A percentile compares a stretch with the other conserved stretches of the same genome.
Evolutionary conservation across 2,797 vertebrate genomes (phyloP).

Genomic region (Pipistrellus nathusii): DNA sequence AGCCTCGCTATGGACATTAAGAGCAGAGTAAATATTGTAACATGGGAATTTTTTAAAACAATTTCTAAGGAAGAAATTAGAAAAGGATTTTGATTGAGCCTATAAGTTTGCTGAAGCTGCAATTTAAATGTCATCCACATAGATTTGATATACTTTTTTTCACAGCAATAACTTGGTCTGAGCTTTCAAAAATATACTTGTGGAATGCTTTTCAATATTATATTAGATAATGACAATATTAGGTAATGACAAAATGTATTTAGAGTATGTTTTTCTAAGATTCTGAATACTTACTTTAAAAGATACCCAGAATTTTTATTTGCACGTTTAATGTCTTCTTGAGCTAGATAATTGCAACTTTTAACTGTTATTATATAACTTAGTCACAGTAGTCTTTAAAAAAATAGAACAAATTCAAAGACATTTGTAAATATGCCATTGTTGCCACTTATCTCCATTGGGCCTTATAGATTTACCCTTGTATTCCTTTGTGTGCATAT

Average conservation of each 20-base stretch:
- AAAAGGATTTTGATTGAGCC: conserved; percentile 28
- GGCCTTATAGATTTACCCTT: neutral
- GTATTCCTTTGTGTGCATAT: neutral
- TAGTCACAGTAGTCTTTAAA: neutral
- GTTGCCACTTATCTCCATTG: neutral
- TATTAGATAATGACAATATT: neutral
- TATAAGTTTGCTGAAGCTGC: conserved; percentile 18
- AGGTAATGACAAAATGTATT: neutral
- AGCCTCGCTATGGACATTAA: neutral
- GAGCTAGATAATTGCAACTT: neutral
- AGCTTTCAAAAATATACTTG: neutral
- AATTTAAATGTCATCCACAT: conserved; percentile 7
- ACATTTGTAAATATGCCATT: neutral
- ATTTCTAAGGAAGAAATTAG: conserved; percentile 40
- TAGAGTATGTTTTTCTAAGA: neutral
- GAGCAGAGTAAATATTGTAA: neutral
- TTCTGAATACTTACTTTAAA: conserved; percentile 36
- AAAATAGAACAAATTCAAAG: neutral
- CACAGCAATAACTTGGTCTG: neutral
- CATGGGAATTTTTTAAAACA: neutral
- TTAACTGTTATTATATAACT: neutral
- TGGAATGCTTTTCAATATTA: conserved; percentile 28
- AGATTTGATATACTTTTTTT: conserved; percentile 30
- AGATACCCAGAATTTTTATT: neutral
- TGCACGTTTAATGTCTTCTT: neutral